Percentiles rank a stretch among this genome's conserved stretches.
These are phyloP conservation scores for Oreortyx pictus DNA, from an alignment of 2,797 vertebrate species.

Conservation along the genomic window DNA sequence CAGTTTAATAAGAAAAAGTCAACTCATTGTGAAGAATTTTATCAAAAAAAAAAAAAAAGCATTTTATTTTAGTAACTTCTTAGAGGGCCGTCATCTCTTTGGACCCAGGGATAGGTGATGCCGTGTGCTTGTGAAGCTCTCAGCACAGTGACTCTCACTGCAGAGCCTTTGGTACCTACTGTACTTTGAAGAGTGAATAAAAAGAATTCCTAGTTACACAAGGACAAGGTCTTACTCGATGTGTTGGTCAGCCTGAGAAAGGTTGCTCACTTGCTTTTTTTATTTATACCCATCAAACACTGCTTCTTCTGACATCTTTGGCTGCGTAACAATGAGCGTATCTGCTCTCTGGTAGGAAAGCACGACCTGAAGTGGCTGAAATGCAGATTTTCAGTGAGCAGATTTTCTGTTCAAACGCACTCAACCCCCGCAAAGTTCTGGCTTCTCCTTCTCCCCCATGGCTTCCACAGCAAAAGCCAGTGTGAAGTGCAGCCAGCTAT, in stretches of 20 bases:
- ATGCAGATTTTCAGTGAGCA: neutral
- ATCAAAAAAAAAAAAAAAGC: conserved; percentile 34
- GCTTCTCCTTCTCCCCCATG: neutral
- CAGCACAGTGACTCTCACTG: neutral
- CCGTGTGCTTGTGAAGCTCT: neutral
- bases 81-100: conserved; percentile 35
- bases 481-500: neutral
- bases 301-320: neutral
- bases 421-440: neutral
- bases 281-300: neutral
- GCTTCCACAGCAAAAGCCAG: neutral
- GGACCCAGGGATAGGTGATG: neutral
- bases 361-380: neutral
- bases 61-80: conserved; percentile 9
- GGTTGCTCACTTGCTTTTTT: conserved; percentile 13
- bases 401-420: conserved; percentile 8
- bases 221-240: neutral
- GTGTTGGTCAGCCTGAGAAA: neutral
- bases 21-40: conserved; percentile 42
- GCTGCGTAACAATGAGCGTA: neutral
- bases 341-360: neutral
- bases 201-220: conserved; percentile 25
- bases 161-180: neutral
- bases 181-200: conserved; percentile 47
- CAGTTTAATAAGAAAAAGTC: conserved; percentile 20